phyloP scores from a whole-genome alignment of 2,113 vertebrate species.

The Gymnarchus niloticus region DNA sequence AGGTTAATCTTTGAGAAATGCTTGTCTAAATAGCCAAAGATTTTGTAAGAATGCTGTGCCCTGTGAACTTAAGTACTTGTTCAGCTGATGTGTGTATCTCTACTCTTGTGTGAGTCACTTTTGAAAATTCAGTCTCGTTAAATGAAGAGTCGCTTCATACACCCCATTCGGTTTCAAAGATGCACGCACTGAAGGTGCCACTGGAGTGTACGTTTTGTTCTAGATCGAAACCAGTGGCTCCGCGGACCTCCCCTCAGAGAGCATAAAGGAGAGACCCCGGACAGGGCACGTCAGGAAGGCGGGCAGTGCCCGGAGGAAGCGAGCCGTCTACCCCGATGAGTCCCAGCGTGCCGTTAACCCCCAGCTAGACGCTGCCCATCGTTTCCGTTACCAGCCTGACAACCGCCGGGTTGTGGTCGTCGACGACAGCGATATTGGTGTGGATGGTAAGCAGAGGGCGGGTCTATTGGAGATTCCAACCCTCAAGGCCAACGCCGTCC shows the following conservation, averaged over 20 bases:
- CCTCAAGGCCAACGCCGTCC: slow-evolving; percentile 12
- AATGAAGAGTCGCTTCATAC: too few species aligned
- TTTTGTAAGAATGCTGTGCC: too few species aligned
- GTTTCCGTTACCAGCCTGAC: slow-evolving; percentile 51
- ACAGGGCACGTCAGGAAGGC: neutral
- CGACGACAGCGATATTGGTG: slow-evolving; percentile 61
- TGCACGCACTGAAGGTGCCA: neutral
- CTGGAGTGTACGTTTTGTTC: neutral
- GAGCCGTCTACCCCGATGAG: slow-evolving; percentile 16
- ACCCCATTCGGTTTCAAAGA: too few species aligned
- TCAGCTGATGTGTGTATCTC: neutral
- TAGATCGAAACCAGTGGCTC: slow-evolving; percentile 22
- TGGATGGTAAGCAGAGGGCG: slow-evolving; percentile 66
- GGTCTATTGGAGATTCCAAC: neutral
- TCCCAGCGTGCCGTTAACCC: slow-evolving; percentile 38
- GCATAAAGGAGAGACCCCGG: neutral
- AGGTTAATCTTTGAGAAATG: neutral
- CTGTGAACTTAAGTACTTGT: neutral
- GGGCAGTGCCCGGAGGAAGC: slow-evolving; percentile 7
- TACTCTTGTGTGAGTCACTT: neutral
- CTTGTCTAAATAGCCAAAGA: neutral
- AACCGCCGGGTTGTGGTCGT: slow-evolving; percentile 71
- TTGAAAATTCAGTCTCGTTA: neutral
- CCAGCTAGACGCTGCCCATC: slow-evolving; percentile 22
- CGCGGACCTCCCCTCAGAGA: slow-evolving; percentile 40